Evolutionary conservation across 2,888 invertebrate genomes (phyloP).

Genomic region (Apotomis betuletana): DNA sequence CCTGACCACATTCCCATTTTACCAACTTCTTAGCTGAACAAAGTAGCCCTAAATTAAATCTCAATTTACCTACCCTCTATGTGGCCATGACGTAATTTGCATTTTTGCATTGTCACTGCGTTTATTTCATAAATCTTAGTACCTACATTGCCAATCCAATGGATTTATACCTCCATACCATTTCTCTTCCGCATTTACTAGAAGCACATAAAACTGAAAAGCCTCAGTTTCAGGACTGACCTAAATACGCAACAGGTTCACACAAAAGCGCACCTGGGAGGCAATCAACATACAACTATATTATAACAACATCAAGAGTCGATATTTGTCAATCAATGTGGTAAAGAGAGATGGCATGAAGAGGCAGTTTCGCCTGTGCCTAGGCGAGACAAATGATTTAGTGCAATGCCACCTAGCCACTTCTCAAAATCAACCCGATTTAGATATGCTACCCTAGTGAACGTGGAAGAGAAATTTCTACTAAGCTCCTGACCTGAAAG

Average conservation of each 20-base stretch:
- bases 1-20: no score
- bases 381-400: not conserved
- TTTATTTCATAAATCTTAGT: no score
- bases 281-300: not conserved
- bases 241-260: not conserved
- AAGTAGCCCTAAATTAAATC: no score
- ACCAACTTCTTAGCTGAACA: no score
- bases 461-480: conserved; percentile 10
- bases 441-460: conserved; percentile 2
- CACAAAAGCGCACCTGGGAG: no score
- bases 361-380: not conserved
- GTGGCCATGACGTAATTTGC: no score
- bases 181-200: conserved; percentile 21
- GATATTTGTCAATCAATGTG: not conserved
- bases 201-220: conserved; percentile 9
- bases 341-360: conserved; percentile 8
- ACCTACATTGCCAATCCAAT: not conserved
- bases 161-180: not conserved
- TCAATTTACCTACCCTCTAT: no score
- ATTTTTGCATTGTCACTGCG: no score
- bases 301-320: not conserved
- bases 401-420: not conserved
- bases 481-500: not conserved
- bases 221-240: not conserved
- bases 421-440: not conserved